These are phyloP conservation scores for Odontocolon sp. DNA, from an alignment of 2,888 invertebrate genomes.

Conservation along the genomic window DNA sequence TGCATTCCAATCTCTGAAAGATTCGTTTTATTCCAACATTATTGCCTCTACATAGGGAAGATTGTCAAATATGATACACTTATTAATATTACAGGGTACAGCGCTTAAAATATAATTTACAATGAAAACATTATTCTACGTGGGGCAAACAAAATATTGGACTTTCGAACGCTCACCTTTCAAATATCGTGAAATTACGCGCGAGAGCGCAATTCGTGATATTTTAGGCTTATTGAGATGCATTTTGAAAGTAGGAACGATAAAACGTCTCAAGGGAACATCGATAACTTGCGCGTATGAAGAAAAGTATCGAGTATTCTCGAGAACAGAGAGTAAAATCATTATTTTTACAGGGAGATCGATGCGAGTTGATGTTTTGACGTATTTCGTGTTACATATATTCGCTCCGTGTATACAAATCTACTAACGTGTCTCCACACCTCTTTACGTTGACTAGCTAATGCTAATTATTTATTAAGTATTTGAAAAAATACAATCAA, in stretches of 20 bases:
- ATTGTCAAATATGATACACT: constrained; percentile 67
- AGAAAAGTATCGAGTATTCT: constrained; percentile 24
- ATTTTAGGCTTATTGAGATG: constrained; percentile 38
- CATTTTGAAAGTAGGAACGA: constrained; percentile 60
- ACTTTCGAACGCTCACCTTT: constrained; percentile 43
- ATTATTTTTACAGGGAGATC: constrained; percentile 34
- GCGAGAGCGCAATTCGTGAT: not conserved
- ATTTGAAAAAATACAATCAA: constrained; percentile 37
- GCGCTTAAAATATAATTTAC: constrained; percentile 61
- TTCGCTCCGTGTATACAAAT: constrained; percentile 28
- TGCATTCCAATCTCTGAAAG: constrained; percentile 23
- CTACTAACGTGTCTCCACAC: constrained; percentile 40
- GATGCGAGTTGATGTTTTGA: constrained; percentile 29
- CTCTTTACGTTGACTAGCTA: constrained; percentile 73
- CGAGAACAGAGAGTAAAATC: not conserved
- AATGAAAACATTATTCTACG: constrained; percentile 54
- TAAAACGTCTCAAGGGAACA: constrained; percentile 41
- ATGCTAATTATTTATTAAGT: constrained; percentile 73
- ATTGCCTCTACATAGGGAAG: constrained; percentile 65
- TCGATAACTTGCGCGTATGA: constrained; percentile 6
- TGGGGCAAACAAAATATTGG: constrained; percentile 9
- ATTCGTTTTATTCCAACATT: constrained; percentile 66
- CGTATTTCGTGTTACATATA: constrained; percentile 39
- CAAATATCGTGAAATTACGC: not conserved
- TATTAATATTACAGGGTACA: constrained; percentile 43